Conservation (phyloP, 2,113 vertebrate genomes). For the Corythoichthys haematopterus region DNA sequence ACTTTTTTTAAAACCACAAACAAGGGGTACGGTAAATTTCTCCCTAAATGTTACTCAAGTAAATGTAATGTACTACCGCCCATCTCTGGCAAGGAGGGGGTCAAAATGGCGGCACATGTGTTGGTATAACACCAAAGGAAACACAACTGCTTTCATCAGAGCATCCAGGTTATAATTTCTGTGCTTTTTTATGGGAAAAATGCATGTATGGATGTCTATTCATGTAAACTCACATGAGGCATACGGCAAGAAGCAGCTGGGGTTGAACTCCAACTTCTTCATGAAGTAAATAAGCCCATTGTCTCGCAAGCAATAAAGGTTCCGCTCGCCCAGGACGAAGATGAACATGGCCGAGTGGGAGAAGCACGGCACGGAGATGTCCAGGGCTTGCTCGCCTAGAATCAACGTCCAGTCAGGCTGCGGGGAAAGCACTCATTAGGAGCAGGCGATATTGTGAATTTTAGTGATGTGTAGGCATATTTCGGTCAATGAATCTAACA, state of each 20-base stretch:
- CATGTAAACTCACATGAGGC: slow-evolving; percentile 70
- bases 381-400: slow-evolving; percentile 90
- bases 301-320: slow-evolving; percentile 91
- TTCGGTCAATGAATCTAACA: too few species aligned
- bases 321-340: slow-evolving; percentile 91
- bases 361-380: slow-evolving; percentile 79
- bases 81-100: too few species aligned
- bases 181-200: too few species aligned
- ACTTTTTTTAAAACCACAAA: too few species aligned
- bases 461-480: too few species aligned
- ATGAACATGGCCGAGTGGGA: slow-evolving; percentile 78
- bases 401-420: slow-evolving; percentile 92
- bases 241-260: slow-evolving; percentile 94
- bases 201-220: too few species aligned
- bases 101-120: not conserved
- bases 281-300: slow-evolving; percentile 94
- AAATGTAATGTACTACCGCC: too few species aligned
- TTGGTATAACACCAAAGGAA: slow-evolving; percentile 59
- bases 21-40: too few species aligned
- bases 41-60: too few species aligned
- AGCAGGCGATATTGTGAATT: too few species aligned
- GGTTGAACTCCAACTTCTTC: slow-evolving; percentile 94
- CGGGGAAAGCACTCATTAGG: slow-evolving; percentile 18
- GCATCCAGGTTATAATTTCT: slow-evolving; percentile 39
- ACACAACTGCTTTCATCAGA: slow-evolving; percentile 46